phyloP scores from a whole-genome alignment of 2,797 vertebrate genomes.

The Poecilia velifera region DNA sequence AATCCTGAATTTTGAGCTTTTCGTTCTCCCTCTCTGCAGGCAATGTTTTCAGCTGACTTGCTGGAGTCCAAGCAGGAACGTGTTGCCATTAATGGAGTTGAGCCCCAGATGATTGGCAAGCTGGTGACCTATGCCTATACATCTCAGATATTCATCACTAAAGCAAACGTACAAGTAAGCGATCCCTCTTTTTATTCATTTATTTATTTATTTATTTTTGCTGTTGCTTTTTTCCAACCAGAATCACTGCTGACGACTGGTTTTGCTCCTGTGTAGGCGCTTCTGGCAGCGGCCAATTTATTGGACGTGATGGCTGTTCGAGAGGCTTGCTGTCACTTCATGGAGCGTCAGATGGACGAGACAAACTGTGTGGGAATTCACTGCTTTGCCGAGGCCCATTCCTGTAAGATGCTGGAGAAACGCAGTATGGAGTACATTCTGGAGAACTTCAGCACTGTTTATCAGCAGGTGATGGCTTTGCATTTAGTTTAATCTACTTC shows the following conservation, averaged over 20 bases:
- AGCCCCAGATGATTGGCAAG: constrained; percentile 86
- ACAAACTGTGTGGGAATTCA: constrained; percentile 87
- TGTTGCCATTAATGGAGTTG: constrained; percentile 85
- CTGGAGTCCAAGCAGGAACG: constrained; percentile 85
- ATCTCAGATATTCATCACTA: constrained; percentile 83
- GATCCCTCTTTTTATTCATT: not conserved
- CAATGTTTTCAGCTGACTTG: constrained; percentile 85
- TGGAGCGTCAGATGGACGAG: constrained; percentile 87
- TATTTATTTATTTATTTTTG: too few species aligned
- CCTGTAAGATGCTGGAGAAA: constrained; percentile 81
- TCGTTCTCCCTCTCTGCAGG: constrained; percentile 54
- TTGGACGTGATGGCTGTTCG: constrained; percentile 85
- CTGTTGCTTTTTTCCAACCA: accelerated
- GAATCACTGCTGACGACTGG: not conserved
- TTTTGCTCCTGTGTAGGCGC: constrained; percentile 56
- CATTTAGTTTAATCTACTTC: not conserved
- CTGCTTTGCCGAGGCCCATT: constrained; percentile 86
- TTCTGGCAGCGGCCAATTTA: constrained; percentile 85
- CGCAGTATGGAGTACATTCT: constrained; percentile 85
- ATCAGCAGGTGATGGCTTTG: constrained; percentile 74
- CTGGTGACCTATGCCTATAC: constrained; percentile 86
- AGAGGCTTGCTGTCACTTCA: constrained; percentile 84
- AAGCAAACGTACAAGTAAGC: constrained; percentile 83
- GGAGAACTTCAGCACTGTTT: constrained; percentile 81
- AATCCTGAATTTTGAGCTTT: not conserved